Percentiles rank a stretch among this genome's conserved stretches.
Conservation (phyloP, 30 jellyfish, hydroid and myxozoan species). For the Rhopilema esculentum region DNA sequence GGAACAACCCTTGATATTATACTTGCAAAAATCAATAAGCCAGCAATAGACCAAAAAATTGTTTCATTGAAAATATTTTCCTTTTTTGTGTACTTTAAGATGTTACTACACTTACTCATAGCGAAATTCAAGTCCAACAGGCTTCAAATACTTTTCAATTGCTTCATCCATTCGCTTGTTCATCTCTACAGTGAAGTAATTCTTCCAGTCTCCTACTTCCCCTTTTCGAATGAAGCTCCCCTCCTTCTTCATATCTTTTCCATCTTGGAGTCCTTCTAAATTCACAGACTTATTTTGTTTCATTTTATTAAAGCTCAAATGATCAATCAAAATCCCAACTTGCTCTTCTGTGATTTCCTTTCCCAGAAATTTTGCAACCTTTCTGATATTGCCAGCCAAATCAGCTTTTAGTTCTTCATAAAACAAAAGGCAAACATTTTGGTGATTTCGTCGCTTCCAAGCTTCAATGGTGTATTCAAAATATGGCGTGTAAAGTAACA, state of each 20-base stretch:
- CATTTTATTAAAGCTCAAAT: background rate
- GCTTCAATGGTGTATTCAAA: background rate
- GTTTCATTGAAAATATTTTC: no score
- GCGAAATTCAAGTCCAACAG: background rate
- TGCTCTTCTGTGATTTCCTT: background rate
- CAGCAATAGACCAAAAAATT: no score
- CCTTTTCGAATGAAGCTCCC: background rate
- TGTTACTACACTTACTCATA: background rate
- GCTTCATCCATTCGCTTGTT: background rate
- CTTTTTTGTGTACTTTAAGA: background rate
- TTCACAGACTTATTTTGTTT: background rate
- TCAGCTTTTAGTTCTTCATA: background rate
- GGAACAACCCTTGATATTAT: no score
- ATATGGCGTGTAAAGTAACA: background rate
- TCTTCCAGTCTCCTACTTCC: slow-evolving; percentile 7
- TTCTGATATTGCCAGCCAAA: background rate
- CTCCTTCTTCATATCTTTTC: background rate
- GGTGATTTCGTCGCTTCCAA: slow-evolving; percentile 3
- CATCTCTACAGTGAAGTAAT: background rate
- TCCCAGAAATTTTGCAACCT: background rate
- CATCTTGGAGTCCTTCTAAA: background rate
- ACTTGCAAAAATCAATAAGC: no score
- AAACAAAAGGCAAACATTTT: background rate
- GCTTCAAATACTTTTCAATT: background rate
- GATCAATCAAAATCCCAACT: background rate